These are phyloP conservation scores for Pollicipes pollicipes DNA, from an alignment of 1,140 invertebrate species.

Conservation along the genomic window DNA sequence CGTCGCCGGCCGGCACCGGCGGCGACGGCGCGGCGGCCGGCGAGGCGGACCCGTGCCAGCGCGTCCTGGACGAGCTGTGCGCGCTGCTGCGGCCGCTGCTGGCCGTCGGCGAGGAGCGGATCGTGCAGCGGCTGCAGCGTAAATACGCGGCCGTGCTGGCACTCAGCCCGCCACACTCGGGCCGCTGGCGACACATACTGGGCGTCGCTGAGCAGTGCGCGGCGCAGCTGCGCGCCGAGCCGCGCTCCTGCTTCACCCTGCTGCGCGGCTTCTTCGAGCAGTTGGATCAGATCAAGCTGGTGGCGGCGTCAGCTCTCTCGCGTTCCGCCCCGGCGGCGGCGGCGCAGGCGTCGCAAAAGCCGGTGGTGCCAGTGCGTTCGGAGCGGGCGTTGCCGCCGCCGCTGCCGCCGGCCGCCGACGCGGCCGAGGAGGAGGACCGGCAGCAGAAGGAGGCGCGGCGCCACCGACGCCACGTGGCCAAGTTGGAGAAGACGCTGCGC, in stretches of 20 bases:
- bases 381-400: neutral
- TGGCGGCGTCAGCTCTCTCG: neutral
- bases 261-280: neutral
- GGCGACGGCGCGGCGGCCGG: too few species aligned
- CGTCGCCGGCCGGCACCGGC: too few species aligned
- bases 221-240: neutral
- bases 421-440: neutral
- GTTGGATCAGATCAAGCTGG: neutral
- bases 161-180: neutral
- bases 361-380: neutral
- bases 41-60: neutral
- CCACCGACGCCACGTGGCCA: neutral
- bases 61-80: neutral
- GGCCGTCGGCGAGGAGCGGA: neutral
- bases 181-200: neutral
- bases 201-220: neutral
- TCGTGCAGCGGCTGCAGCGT: neutral
- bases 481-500: slow-evolving; percentile 1
- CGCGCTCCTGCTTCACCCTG: neutral
- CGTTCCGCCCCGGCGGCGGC: too few species aligned
- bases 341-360: neutral
- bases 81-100: neutral
- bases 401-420: neutral
- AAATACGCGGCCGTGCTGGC: neutral
- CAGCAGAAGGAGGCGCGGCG: neutral